phyloP scores from a whole-genome alignment of 2,113 vertebrate species.

The Corythaeola cristata region DNA sequence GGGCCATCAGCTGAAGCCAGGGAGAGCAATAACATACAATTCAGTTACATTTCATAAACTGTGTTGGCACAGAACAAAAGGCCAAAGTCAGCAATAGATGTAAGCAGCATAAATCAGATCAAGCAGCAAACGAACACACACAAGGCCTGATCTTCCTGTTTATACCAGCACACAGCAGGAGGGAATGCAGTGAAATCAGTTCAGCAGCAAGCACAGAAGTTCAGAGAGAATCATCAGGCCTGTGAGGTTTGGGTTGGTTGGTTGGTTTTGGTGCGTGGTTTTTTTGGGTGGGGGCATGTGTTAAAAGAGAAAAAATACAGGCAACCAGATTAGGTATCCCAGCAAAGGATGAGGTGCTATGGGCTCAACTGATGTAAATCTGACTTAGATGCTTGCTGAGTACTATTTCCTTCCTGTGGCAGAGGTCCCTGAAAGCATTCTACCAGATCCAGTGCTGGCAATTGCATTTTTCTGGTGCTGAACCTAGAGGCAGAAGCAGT shows the following conservation, averaged over 20 bases:
- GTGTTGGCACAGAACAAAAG: not conserved
- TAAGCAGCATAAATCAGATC: slow-evolving; percentile 22
- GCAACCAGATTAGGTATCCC: not conserved
- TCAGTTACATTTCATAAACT: not conserved
- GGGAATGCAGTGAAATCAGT: not conserved
- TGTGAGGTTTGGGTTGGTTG: not conserved
- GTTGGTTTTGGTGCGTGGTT: accelerated
- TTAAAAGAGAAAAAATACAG: not conserved
- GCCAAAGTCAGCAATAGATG: not conserved
- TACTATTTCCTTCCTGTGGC: not conserved
- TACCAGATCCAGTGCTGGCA: not conserved
- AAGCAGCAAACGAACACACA: not conserved
- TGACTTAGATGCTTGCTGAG: not conserved
- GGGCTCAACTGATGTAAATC: not conserved
- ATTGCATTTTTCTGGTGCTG: not conserved
- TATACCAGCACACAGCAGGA: not conserved
- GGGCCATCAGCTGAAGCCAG: not conserved
- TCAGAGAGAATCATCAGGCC: not conserved
- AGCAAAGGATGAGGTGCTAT: not conserved
- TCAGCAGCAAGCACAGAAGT: not conserved
- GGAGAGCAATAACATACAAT: not conserved
- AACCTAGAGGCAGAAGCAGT: not conserved
- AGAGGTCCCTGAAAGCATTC: not conserved
- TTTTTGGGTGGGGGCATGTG: accelerated
- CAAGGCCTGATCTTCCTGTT: not conserved